Base-by-base conservation (phyloP, 2,113 vertebrate genomes). In the Dicrurus megarhynchus region DNA sequence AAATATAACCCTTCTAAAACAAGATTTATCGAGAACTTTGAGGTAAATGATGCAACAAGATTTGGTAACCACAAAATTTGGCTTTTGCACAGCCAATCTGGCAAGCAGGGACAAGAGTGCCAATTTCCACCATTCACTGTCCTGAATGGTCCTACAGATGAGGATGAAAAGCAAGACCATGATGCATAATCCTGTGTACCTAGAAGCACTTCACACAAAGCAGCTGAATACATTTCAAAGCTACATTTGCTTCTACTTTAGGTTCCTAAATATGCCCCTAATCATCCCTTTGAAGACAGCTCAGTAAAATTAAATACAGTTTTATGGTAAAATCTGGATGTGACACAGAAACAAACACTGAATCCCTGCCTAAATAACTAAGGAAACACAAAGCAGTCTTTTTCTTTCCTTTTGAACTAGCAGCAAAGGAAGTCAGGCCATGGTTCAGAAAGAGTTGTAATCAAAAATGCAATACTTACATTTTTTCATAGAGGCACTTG, bases 401-500 rank as follows among this genome's bases (percentile, higher is more conserved):
- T 60, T 32, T 21, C 47, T 81, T 89, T 71, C 44, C 24, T 65
- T 92, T 84, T 84, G 64, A 93, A 60, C 49, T 82, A 84, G 39
- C 44, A 84, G 71, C 68, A 89, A 82, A 78, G 73, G 79, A 94
- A 93, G 41, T 52, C 67, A 73, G 10, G 39, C 39, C 73, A 87
- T 3, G 26, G 76, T 59, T 96, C 86, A 94, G 41, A 56, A 20
- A 52, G 44, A 79, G 15, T 23, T 46, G 44, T 75, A 87, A 92
- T 60, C 46, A 81, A 93, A 95, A 95, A 35, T 3, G 61, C 42
- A 61, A 28, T 86, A 98, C 99, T 95, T 98, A 99, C 99, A 99
- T 98, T 99, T 99, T 97, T 99, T 99, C 97, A 98, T 94, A 23
- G 98, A 97, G 68, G 98, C 97, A 90, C 98, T 98, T 53, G 98